These are phyloP conservation scores for Mustelus asterias DNA, from an alignment of 2,113 vertebrate genomes.

Conservation along the genomic window DNA sequence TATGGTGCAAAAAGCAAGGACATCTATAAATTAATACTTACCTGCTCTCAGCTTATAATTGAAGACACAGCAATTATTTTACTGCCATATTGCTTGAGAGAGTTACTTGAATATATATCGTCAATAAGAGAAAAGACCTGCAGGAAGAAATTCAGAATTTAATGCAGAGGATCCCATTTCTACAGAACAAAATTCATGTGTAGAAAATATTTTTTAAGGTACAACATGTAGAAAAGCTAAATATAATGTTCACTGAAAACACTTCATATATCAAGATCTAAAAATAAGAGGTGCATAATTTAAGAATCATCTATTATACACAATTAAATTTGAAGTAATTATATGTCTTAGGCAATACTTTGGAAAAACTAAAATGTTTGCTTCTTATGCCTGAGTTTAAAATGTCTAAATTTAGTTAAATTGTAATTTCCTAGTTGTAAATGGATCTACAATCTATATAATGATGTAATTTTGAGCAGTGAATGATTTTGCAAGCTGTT, in stretches of 20 bases:
- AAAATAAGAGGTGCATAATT: constrained; percentile 18
- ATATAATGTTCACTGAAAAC: neutral
- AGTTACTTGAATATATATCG: constrained; percentile 66
- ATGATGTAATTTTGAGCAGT: neutral
- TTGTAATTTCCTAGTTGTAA: neutral
- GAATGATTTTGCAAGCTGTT: neutral
- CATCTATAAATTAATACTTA: constrained; percentile 49
- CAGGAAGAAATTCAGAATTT: neutral
- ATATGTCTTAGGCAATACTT: constrained; percentile 19
- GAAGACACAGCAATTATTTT: constrained; percentile 53
- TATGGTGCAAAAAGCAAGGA: constrained; percentile 55
- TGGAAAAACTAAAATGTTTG: neutral
- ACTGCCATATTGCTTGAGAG: constrained; percentile 55
- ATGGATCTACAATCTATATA: neutral
- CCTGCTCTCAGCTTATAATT: constrained; percentile 55
- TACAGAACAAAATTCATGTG: neutral
- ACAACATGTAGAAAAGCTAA: constrained; percentile 22
- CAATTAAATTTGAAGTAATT: constrained; percentile 16
- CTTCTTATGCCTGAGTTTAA: neutral
- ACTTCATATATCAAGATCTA: neutral
- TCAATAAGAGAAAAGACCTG: constrained; percentile 52
- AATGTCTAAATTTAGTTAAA: constrained; percentile 21
- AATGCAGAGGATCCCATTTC: neutral
- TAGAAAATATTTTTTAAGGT: neutral
- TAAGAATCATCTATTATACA: constrained; percentile 18